phyloP scores from a whole-genome alignment of 2,113 vertebrate genomes.

The Pluvialis apricaria region DNA sequence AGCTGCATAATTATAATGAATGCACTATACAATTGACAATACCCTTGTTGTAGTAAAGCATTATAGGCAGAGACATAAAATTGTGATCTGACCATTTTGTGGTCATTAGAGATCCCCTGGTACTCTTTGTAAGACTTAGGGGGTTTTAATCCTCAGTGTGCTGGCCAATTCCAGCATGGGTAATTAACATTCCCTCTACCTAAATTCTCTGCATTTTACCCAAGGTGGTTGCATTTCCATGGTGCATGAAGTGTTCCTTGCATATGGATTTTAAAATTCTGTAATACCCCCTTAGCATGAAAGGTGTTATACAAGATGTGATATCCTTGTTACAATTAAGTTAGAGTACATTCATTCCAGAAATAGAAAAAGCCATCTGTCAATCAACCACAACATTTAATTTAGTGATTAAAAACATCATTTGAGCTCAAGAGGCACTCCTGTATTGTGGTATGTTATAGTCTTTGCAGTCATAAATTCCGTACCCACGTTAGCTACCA shows the following conservation, averaged over 20 bases:
- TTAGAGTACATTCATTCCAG: slow-evolving; percentile 10
- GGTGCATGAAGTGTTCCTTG: background rate
- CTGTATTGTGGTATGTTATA: slow-evolving; percentile 40
- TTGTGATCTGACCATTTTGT: slow-evolving; percentile 53
- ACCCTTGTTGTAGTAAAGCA: slow-evolving; percentile 15
- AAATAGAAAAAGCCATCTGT: slow-evolving; percentile 33
- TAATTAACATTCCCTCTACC: slow-evolving; percentile 53
- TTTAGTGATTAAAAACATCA: slow-evolving; percentile 51
- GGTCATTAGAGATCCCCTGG: slow-evolving; percentile 60
- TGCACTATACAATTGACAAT: slow-evolving; percentile 1
- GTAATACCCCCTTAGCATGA: background rate
- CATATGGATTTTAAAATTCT: background rate
- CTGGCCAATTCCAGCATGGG: slow-evolving; percentile 53
- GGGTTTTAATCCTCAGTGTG: slow-evolving; percentile 51
- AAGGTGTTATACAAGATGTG: slow-evolving; percentile 20
- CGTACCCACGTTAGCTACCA: slow-evolving; percentile 42
- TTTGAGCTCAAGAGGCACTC: slow-evolving; percentile 45
- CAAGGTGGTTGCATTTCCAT: slow-evolving; percentile 40
- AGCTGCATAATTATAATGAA: slow-evolving; percentile 10
- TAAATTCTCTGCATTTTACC: slow-evolving; percentile 48
- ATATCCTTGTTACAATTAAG: slow-evolving; percentile 17
- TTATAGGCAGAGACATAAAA: slow-evolving; percentile 35
- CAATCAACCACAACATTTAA: slow-evolving; percentile 51
- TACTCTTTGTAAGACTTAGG: slow-evolving; percentile 51
- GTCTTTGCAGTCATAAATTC: slow-evolving; percentile 37